Evolutionary conservation across 1,140 invertebrate species (phyloP).

Genomic region (Magallana gigas): DNA sequence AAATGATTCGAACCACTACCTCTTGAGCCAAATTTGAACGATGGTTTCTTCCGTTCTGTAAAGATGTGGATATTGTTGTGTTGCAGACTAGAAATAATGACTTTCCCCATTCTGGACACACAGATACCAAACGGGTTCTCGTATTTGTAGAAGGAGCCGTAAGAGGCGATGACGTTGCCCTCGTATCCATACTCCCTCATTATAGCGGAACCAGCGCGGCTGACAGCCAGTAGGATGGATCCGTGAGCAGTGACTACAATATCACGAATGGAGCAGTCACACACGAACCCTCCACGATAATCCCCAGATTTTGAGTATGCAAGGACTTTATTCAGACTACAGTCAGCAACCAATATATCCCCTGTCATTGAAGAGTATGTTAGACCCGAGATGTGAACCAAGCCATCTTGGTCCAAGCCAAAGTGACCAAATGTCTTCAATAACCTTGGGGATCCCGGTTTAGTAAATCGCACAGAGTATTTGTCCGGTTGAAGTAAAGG

Average conservation of each 20-base stretch:
- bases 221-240: constrained; percentile 62
- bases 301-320: constrained; percentile 60
- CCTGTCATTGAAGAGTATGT: constrained; percentile 58
- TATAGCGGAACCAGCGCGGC: constrained; percentile 60
- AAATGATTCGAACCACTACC: constrained; percentile 89
- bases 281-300: constrained; percentile 60
- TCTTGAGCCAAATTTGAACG: constrained; percentile 95
- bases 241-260: constrained; percentile 59
- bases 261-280: constrained; percentile 67
- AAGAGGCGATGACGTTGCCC: constrained; percentile 58
- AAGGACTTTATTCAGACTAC: constrained; percentile 63
- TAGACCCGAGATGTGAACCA: constrained; percentile 62
- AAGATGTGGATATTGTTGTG: constrained; percentile 97
- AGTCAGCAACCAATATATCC: constrained; percentile 66
- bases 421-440: constrained; percentile 58
- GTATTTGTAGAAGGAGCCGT: constrained; percentile 67
- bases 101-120: constrained; percentile 57
- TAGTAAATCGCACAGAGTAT: constrained; percentile 48
- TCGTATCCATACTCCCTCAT: constrained; percentile 65
- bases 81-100: constrained; percentile 82
- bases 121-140: constrained; percentile 70
- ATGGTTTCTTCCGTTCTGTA: constrained; percentile 97
- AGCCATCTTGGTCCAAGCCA: constrained; percentile 56
- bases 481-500: constrained; percentile 49
- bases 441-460: constrained; percentile 43